Evolutionary conservation across 2,888 invertebrate genomes (phyloP).

Genomic region (Diploptera punctata): DNA sequence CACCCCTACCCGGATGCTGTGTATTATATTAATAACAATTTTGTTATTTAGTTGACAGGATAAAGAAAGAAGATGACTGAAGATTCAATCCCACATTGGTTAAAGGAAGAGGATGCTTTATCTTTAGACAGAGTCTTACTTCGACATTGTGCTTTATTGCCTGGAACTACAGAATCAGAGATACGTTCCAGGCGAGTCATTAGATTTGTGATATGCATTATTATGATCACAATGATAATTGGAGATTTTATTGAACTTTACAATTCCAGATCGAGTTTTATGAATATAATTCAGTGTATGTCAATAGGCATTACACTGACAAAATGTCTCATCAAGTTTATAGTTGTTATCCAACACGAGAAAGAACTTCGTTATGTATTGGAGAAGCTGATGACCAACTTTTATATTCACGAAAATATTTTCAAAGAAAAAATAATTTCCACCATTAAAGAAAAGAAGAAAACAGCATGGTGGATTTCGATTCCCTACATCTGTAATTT

Average conservation of each 20-base stretch:
- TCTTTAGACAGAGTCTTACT: neutral
- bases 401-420: neutral
- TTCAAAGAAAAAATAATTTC: neutral
- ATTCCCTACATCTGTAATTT: neutral
- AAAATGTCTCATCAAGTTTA: neutral
- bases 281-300: neutral
- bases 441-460: neutral
- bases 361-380: neutral
- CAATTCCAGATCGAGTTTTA: neutral
- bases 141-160: neutral
- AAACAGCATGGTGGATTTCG: neutral
- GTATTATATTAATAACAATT: too few species aligned
- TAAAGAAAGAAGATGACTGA: neutral
- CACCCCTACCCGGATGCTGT: too few species aligned
- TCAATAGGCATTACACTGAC: neutral
- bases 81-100: neutral
- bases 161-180: neutral
- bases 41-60: too few species aligned
- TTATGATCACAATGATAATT: neutral
- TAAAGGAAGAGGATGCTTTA: neutral
- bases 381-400: neutral
- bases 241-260: neutral
- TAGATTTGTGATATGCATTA: neutral
- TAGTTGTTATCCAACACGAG: neutral
- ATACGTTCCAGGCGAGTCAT: neutral